Base-by-base conservation (phyloP, 2,797 vertebrate species). In the Sarcoramphus papa region DNA sequence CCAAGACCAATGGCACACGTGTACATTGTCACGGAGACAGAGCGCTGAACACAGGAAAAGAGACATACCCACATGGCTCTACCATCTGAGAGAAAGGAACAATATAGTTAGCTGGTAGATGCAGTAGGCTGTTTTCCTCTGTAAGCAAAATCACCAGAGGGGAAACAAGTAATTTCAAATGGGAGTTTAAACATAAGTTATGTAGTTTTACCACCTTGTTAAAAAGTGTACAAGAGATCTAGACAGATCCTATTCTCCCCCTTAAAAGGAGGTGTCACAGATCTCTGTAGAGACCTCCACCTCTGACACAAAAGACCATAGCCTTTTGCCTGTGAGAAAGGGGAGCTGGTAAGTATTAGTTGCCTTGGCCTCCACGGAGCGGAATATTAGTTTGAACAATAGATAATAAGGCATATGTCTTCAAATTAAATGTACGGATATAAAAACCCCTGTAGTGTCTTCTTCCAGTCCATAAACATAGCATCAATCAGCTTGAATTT, bases 11-110 rank as follows among this genome's bases (percentile, higher is more conserved):
- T 3, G 16, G 22, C 10, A 14, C 23, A 8, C 5, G 3, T 11
- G 14, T 23, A 14, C 27, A 57, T 4, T 16, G 25, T 13, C 72
- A 64, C 0, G 0, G 28, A 75, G 41, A 57, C 16, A 35, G 51
- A 45, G 12, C 15, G 3, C 17, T 21, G 53, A 69, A 31, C 15
- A 33, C 3, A 27, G 30, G 12, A 10, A 53, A 21, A 94, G 21
- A 69, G 17, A n/a, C 25, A 27, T 7, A 48, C 10, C 22, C 56
- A 27, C 16, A 11, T 1, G 13, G 33, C n/a, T 77, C 21, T 30
- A 20, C 35, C 30, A 8, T 10, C 22, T 35, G 43, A 87, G 12
- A 51, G 22, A 24, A 74, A 68, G 48, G 19, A 81, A 30, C 2
- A 8, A 23, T 10, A 23, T 1, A 40, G 10, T 47, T 45, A 40